Evolutionary conservation across 2,113 vertebrate species (phyloP), one percentile per base, ranked within the genome.

Genomic region (Salvelinus namaycush): DNA sequence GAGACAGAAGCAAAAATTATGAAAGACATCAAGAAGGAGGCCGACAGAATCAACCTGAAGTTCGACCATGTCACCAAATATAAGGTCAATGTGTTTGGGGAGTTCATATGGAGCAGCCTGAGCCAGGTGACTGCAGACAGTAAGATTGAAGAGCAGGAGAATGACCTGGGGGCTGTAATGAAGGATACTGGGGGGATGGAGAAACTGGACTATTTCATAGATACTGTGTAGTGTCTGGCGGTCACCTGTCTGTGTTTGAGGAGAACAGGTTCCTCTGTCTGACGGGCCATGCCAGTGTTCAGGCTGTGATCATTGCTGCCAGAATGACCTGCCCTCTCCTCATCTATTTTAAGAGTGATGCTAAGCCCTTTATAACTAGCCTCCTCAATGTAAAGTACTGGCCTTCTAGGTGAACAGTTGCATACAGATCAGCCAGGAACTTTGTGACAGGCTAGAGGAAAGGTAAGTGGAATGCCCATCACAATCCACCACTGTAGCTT

Each of bases 161-260:
- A 84, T 9, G 75, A 92, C 81, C 88, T 93, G 39, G 62, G 0
- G 0, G 24, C 49, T 0, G 80, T 90, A 49, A 26, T 94, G 39
- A 76, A 85, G 54, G 75, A 79, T 51, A 88, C 88, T 48, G 22
- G 29, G 4, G 91, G 91, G 1, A 75, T 94, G 79, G 72, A 85
- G 86, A 31, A 84, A 70, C 88, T 93, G 0, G 9, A 83, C 16
- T 11, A 4, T 66, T 91, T 93, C 73, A 80, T 93, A 87, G 91
- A 90, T 34, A 89, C 90, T 20, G 73, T 93, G 81, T 92, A 93
- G 85, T 92, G 82, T 60, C 90, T 94, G 77, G 84, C 90, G 0
- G 89, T 86, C 79, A 93, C 92, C 14, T 93, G 92, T 0, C 75
- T 83, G 48, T 86, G 84, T 5, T 85, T 93, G 31, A 31, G 5